Base-by-base conservation (phyloP, 2,113 vertebrate species). In the Australoheros scitulus region DNA sequence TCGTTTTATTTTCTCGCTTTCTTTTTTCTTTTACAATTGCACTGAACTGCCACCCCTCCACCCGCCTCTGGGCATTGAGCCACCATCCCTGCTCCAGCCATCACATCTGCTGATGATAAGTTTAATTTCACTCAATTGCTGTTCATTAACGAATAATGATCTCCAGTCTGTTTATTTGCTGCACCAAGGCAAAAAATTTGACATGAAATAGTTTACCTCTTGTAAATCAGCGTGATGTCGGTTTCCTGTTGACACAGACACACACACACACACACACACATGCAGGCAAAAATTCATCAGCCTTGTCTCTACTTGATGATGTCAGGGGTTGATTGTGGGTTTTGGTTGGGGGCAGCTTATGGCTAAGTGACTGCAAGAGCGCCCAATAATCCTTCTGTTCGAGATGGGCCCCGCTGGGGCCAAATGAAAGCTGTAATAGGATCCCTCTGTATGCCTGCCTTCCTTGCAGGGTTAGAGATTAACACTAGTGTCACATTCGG, bases 401-500 rank as follows among this genome's bases (percentile, higher is more conserved):
- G 50, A 85, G 85, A 89, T 74, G 92, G 87, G 90, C 87, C 87
- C 90, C 87, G 85, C 89, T 91, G 92, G 90, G 93, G 95, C 94
- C 95, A 96, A 96, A 97, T 97, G 96, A 97, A 96, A 95, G 96
- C 94, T 95, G 96, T 97, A 97, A 98, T 96, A 93, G 95, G 96
- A 96, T 97, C 96, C 95, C 94, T 96, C 94, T 97, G 96, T 97
- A 93, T 95, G 94, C 93, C 95, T 95, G 87, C 96, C 96, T 94
- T 96, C 96, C 96, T 96, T 95, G 95, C 95, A 22, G 96, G 96
- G 95, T 77, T 87, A 89, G 95, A 96, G 96, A 98, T 97, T 98
- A 97, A 96, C 97, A 96, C 96, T 94, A 96, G 97, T 97, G 97
- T 97, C 97, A 96, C 95, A 96, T 97, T 97, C 95, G 88, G 90